Evolutionary conservation across 1,140 invertebrate genomes (phyloP).

Genomic region (Euglossa dilemma): DNA sequence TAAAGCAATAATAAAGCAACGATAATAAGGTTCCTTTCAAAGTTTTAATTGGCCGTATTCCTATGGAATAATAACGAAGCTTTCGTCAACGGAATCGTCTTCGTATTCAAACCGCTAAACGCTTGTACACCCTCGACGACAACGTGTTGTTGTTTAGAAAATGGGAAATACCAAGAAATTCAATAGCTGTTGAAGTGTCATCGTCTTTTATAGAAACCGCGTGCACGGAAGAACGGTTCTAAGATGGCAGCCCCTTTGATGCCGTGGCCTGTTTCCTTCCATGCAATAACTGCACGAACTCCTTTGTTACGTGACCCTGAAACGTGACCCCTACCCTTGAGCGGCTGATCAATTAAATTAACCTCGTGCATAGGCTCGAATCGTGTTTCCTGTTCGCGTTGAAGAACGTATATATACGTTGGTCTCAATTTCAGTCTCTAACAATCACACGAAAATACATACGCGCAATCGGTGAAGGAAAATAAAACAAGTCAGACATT

Average conservation of each 20-base stretch:
- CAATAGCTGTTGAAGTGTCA: constrained; percentile 45
- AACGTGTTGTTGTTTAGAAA: background rate
- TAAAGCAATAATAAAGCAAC: too few relatives aligned
- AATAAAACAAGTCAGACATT: too few relatives aligned
- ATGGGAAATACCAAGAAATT: constrained; percentile 28
- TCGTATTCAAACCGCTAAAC: too few relatives aligned
- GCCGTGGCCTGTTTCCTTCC: constrained; percentile 5
- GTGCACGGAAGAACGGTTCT: background rate
- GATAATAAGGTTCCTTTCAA: background rate
- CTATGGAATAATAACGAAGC: background rate
- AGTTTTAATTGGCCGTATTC: background rate
- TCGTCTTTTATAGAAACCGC: constrained; percentile 44
- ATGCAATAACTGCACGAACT: constrained; percentile 28
- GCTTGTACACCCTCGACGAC: too few relatives aligned
- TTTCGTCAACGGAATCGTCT: too few relatives aligned
- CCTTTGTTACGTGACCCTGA: constrained; percentile 37
- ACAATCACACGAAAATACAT: too few relatives aligned
- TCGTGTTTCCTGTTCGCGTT: background rate
- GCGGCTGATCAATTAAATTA: constrained; percentile 30
- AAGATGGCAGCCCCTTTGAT: constrained; percentile 33
- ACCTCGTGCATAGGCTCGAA: background rate
- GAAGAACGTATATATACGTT: too few relatives aligned
- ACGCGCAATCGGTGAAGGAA: too few relatives aligned
- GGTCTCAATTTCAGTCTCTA: too few relatives aligned
- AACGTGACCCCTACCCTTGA: background rate